Evolutionary conservation across 2,797 vertebrate species (phyloP).

Genomic region (Paguma larvata): DNA sequence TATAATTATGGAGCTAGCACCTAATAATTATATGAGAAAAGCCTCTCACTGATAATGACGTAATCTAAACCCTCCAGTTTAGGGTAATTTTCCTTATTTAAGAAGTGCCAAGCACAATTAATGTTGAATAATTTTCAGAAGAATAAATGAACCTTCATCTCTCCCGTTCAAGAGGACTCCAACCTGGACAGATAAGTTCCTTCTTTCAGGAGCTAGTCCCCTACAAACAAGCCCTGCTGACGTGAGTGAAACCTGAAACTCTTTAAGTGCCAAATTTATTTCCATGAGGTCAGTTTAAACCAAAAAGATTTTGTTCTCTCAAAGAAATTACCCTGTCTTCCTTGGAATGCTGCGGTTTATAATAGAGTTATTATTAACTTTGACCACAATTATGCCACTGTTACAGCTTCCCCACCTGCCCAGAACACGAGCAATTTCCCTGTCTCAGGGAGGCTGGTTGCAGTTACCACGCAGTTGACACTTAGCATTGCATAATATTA

Average conservation of each 20-base stretch:
- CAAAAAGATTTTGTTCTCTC: neutral
- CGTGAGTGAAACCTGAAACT: constrained; percentile 21
- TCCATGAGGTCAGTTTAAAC: constrained; percentile 40
- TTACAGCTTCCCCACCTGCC: constrained; percentile 53
- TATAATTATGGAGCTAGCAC: constrained; percentile 31
- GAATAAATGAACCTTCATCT: constrained; percentile 23
- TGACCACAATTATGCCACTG: neutral
- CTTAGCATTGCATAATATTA: neutral
- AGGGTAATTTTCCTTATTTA: constrained; percentile 51
- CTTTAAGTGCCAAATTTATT: constrained; percentile 16
- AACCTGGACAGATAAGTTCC: neutral
- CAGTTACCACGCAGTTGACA: neutral
- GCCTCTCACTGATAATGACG: constrained; percentile 47
- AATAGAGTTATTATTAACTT: constrained; percentile 65
- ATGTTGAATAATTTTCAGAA: neutral
- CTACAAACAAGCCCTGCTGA: constrained; percentile 31
- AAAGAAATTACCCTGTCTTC: neutral
- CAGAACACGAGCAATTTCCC: neutral
- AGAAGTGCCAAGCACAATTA: constrained; percentile 47
- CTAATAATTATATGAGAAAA: constrained; percentile 54
- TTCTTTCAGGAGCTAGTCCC: neutral
- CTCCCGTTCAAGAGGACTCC: neutral
- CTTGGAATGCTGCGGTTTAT: constrained; percentile 24
- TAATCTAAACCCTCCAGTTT: neutral
- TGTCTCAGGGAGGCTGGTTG: neutral